phyloP scores from a whole-genome alignment of 2,797 vertebrate species.

The Neomorphus geoffroyi region DNA sequence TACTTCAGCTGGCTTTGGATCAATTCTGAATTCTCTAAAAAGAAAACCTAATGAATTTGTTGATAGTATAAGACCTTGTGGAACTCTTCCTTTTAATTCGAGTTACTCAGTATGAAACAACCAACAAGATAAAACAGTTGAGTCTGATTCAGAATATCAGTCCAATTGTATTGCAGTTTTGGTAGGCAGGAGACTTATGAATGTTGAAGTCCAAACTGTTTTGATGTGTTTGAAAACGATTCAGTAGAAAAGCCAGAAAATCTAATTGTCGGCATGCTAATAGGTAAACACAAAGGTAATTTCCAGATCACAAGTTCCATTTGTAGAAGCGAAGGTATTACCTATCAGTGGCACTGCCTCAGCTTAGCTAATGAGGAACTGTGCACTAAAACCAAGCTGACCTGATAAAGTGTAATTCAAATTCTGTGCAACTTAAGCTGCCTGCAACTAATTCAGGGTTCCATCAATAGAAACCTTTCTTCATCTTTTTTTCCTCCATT shows the following conservation, averaged over 20 bases:
- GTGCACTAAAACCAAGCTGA: background rate
- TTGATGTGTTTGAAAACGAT: background rate
- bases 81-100: background rate
- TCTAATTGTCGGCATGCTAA: background rate
- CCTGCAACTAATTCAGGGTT: background rate
- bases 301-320: background rate
- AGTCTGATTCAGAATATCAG: background rate
- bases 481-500: background rate
- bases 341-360: background rate
- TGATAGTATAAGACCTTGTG: background rate
- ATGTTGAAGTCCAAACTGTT: background rate
- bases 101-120: background rate
- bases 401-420: background rate
- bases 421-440: background rate
- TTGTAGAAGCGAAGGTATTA: background rate
- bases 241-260: background rate
- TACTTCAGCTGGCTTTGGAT: background rate
- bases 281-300: background rate
- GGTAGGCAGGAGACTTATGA: background rate
- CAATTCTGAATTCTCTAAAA: background rate
- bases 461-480: background rate
- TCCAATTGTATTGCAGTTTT: background rate
- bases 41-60: background rate
- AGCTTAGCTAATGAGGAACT: background rate
- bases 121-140: background rate